phyloP scores from a whole-genome alignment of 2,797 vertebrate genomes.

The Tapirus indicus region DNA sequence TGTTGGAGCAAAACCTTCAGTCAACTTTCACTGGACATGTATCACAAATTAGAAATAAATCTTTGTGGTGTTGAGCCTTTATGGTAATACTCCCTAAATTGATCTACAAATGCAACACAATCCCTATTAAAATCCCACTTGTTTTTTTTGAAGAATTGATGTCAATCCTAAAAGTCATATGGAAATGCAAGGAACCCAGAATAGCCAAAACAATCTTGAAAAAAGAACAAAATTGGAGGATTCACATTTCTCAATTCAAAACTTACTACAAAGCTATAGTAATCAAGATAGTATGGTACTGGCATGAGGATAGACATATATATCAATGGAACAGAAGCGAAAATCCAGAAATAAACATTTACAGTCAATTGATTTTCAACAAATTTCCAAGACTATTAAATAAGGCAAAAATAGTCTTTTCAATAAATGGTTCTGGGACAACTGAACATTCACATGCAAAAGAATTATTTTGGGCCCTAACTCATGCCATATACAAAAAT shows the following conservation, averaged over 20 bases:
- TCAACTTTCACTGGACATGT: background rate
- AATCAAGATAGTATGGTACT: background rate
- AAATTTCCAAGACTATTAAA: background rate
- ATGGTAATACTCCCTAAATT: background rate
- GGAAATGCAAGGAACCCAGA: background rate
- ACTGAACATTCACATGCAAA: background rate
- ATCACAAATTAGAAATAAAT: background rate
- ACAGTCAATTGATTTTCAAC: slow-evolving; percentile 6
- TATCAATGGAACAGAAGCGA: background rate
- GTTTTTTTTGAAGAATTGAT: background rate
- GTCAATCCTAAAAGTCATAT: slow-evolving; percentile 15
- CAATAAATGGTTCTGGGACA: background rate
- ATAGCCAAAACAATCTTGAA: background rate
- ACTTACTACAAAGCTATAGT: slow-evolving; percentile 1
- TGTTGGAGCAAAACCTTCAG: background rate
- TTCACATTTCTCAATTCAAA: slow-evolving; percentile 18
- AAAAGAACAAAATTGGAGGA: slow-evolving; percentile 22
- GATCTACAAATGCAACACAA: background rate
- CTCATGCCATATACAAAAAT: background rate
- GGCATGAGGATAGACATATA: background rate
- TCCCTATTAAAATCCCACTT: background rate
- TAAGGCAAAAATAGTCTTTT: background rate
- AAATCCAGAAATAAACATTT: slow-evolving; percentile 40
- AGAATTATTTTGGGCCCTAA: background rate
- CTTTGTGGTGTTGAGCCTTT: background rate